A percentile compares a stretch with the other conserved stretches of the same genome.
phyloP scores from a whole-genome alignment of 2,888 invertebrate genomes.

The Microctonus aethiopoides region DNA sequence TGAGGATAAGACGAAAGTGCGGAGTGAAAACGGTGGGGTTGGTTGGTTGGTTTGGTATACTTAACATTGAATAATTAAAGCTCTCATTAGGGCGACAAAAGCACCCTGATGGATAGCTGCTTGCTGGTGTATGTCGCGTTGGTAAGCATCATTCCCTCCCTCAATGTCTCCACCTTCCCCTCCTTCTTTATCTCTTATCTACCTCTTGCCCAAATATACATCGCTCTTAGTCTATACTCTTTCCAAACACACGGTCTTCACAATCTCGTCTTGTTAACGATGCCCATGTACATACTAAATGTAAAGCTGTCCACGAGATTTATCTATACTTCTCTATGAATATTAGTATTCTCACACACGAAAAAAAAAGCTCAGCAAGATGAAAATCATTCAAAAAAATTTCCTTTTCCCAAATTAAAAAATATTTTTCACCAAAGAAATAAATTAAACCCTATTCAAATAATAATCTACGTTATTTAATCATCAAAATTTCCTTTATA shows the following conservation, averaged over 20 bases:
- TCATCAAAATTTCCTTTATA: no score
- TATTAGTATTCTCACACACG: background rate
- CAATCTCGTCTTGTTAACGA: constrained; percentile 35
- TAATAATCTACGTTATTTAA: no score
- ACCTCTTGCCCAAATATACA: background rate
- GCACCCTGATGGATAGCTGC: constrained; percentile 67
- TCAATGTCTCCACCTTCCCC: background rate
- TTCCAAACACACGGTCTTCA: constrained; percentile 30
- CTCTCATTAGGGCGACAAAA: constrained; percentile 68
- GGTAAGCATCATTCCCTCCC: constrained; percentile 23
- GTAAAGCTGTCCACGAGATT: background rate
- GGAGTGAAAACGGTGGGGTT: constrained; percentile 38
- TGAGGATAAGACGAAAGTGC: constrained; percentile 26
- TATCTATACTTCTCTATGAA: background rate
- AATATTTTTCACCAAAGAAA: no score
- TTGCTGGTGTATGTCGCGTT: constrained; percentile 29
- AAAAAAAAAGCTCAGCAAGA: background rate
- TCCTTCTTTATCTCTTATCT: constrained; percentile 12
- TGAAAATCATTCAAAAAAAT: no score
- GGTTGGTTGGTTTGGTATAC: constrained; percentile 39
- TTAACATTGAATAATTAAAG: constrained; percentile 65
- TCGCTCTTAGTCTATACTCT: background rate
- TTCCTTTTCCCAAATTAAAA: no score
- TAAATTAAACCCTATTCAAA: no score
- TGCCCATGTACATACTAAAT: background rate